Evolutionary conservation across 2,888 invertebrate genomes (phyloP), one percentile per base, ranked within the genome.

Genomic region (Lysandra bellargus): DNA sequence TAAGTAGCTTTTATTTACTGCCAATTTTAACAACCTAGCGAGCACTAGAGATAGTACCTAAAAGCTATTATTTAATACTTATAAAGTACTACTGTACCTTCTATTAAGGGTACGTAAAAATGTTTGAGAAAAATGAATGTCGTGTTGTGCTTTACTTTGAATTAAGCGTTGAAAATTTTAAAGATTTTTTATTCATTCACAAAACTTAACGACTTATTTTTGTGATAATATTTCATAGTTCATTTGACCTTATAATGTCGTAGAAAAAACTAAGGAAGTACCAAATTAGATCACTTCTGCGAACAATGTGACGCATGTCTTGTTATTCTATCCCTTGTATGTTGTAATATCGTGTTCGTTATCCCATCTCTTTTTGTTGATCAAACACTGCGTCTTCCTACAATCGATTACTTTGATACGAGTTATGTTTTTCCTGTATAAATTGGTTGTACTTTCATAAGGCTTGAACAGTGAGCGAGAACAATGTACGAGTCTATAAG

Each of bases 291-390:
- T 33, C 12, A 69, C 33, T 69, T 69, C 14, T 69, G 33, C 33
- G 14, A 33, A 37, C 14, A 69, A 69, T 33, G 37, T 69, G 69
- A 69, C 64, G 30, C 64, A 30, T 12, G 4, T 64, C 69, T 69
- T 33, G 69, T 69, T 69, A 69, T 69, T 69, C 33, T 69, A 69
- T 69, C 69, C 69, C 33, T 69, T 69, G 17, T 69, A 69, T 69
- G 17, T 69, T 64, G 30, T 64, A 23, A 23, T 23, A 64, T 64
- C 14, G 37, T 37, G 33, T 69, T 69, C 69, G 69, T 69, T 37
- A 69, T 33, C 69, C 33, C 33, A 69, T 69, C 33, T 69, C 69
- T 33, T 69, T 69, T 69, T 69, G 69, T 69, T 69, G 69, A 69
- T 69, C 69, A 69, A 69, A 69, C 69, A 33, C 69, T 69, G 69